These are phyloP conservation scores for Scomber japonicus DNA, from an alignment of 2,113 vertebrate species.

Conservation along the genomic window DNA sequence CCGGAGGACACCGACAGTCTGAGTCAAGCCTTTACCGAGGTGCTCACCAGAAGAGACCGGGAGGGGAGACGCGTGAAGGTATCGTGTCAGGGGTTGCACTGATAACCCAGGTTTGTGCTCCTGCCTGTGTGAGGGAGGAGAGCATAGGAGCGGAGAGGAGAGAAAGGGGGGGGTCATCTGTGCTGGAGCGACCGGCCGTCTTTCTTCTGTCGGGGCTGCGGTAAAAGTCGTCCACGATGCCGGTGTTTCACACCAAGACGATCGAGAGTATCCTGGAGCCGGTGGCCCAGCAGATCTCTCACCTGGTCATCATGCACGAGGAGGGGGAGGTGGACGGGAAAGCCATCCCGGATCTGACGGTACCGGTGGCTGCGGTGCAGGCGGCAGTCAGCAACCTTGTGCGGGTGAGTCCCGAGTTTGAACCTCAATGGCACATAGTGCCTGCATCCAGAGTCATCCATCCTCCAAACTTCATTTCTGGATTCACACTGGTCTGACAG, in stretches of 20 bases:
- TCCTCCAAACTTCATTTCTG: constrained; percentile 41
- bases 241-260: constrained; percentile 98
- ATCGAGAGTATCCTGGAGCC: constrained; percentile 99
- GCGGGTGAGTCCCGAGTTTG: constrained; percentile 88
- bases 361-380: constrained; percentile 96
- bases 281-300: constrained; percentile 99
- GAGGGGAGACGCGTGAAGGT: constrained; percentile 55
- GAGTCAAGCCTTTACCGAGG: constrained; percentile 63
- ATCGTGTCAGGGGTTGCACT: constrained; percentile 66
- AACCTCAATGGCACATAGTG: constrained; percentile 19
- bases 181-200: constrained; percentile 64
- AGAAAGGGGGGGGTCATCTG: constrained; percentile 34
- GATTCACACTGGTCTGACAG: background rate
- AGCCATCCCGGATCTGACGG: constrained; percentile 97
- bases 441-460: constrained; percentile 4
- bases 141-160: constrained; percentile 32
- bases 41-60: constrained; percentile 56
- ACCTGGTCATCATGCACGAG: constrained; percentile 99
- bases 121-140: constrained; percentile 46
- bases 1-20: constrained; percentile 70
- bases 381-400: constrained; percentile 99
- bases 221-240: constrained; percentile 89
- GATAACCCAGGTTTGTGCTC: constrained; percentile 61
- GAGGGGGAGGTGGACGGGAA: constrained; percentile 99
- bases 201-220: constrained; percentile 74